Evolutionary conservation across 2,888 invertebrate genomes (phyloP).

Genomic region (Leucophenga maculata): DNA sequence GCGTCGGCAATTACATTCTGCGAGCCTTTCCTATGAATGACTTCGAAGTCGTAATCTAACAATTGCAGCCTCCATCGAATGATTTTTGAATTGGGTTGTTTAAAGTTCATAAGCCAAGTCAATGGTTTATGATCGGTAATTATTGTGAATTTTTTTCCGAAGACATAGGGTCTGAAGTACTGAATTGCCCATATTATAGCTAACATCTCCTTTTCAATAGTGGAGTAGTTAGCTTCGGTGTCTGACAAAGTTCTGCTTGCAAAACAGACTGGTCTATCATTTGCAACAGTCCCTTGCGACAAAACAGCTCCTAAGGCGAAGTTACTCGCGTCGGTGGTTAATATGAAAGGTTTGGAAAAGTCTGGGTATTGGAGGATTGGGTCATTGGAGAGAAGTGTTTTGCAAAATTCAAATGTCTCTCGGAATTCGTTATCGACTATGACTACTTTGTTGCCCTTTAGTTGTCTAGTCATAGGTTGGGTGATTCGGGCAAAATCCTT

Average conservation of each 20-base stretch:
- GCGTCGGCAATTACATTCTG: conserved; percentile 37
- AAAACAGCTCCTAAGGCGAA: conserved; percentile 12
- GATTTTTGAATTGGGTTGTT: conserved; percentile 59
- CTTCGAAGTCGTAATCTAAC: conserved; percentile 54
- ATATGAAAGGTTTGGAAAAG: conserved; percentile 15
- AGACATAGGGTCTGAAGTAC: conserved; percentile 65
- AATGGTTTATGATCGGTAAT: conserved; percentile 69
- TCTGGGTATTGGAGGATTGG: conserved; percentile 18
- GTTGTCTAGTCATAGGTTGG: background rate
- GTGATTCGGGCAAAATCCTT: conserved; percentile 2
- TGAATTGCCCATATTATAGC: too few species aligned
- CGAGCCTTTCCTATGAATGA: conserved; percentile 32
- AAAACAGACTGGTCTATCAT: conserved; percentile 6
- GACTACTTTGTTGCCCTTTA: background rate
- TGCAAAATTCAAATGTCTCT: background rate
- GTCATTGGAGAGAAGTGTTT: background rate
- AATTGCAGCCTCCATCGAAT: conserved; percentile 63
- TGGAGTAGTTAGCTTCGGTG: conserved; percentile 10
- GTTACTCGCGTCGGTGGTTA: conserved; percentile 25
- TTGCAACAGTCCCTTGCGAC: background rate
- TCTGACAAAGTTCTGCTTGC: conserved; percentile 16
- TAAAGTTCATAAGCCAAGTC: too few species aligned
- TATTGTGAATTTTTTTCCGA: conserved; percentile 65
- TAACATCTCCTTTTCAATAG: conserved; percentile 10
- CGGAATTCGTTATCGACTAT: background rate